phyloP scores from a whole-genome alignment of 2,888 invertebrate genomes.

The Dorcus parallelipipedus region DNA sequence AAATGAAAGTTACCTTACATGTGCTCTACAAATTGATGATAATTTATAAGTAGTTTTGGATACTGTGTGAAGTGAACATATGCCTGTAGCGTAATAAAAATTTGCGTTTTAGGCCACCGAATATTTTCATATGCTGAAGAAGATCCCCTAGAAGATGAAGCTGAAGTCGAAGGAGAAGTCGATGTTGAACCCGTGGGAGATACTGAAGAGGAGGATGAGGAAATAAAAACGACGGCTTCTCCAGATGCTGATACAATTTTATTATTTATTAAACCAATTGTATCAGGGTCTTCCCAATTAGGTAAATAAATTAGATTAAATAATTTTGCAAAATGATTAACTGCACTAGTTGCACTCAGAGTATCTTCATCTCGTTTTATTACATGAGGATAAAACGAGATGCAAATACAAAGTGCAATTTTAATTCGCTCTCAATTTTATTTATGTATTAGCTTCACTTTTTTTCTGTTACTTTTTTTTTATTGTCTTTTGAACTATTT shows the following conservation, averaged over 20 bases:
- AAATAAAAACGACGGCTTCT: conserved; percentile 69
- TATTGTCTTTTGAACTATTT: too few species aligned
- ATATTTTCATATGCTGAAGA: conserved; percentile 61
- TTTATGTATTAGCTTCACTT: too few species aligned
- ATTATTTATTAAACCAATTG: conserved; percentile 79
- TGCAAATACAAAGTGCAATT: too few species aligned
- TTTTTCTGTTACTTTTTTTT: too few species aligned
- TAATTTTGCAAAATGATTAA: too few species aligned
- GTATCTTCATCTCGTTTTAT: too few species aligned
- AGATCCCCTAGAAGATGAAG: conserved; percentile 68
- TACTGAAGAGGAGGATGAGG: conserved; percentile 61
- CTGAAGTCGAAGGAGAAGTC: conserved; percentile 64
- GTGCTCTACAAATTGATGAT: too few species aligned
- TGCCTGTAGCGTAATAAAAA: neutral
- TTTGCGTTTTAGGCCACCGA: conserved; percentile 47
- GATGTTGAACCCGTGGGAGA: conserved; percentile 60
- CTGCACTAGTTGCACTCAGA: too few species aligned
- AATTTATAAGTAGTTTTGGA: neutral
- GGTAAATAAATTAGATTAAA: conserved; percentile 49
- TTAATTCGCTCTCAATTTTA: too few species aligned
- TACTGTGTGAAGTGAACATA: neutral
- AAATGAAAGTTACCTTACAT: too few species aligned
- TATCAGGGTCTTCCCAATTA: conserved; percentile 61
- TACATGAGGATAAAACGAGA: too few species aligned
- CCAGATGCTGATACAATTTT: conserved; percentile 89